Percentiles rank a stretch among this genome's conserved stretches.
These are phyloP conservation scores for Conus betulinus DNA, from an alignment of 1,140 invertebrate species.

Conservation along the genomic window DNA sequence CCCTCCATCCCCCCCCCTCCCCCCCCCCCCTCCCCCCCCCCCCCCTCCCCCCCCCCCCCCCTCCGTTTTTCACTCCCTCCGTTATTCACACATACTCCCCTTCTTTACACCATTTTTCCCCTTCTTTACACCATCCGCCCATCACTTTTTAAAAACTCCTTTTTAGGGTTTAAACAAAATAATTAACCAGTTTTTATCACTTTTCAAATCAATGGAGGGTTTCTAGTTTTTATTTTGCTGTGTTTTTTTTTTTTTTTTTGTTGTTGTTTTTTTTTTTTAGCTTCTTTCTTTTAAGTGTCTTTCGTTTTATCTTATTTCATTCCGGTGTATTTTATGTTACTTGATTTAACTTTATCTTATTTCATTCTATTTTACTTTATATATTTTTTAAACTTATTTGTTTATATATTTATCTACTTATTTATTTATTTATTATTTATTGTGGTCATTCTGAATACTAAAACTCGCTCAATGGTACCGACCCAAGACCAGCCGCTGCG, in stretches of 20 bases:
- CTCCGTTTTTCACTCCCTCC: too few species aligned
- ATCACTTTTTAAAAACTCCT: too few species aligned
- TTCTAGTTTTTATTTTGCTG: background rate
- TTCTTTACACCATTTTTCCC: too few species aligned
- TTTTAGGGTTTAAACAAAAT: too few species aligned
- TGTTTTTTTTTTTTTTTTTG: background rate
- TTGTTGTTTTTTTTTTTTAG: background rate
- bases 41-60: too few species aligned
- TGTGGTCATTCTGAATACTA: background rate
- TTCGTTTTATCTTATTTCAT: background rate
- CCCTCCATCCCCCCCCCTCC: too few species aligned
- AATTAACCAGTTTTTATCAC: too few species aligned
- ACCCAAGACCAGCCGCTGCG: slow-evolving; percentile 26
- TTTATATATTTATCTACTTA: background rate
- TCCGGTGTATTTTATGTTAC: background rate
- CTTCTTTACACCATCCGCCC: too few species aligned
- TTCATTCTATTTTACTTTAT: background rate
- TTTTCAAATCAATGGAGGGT: too few species aligned
- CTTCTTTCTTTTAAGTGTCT: background rate
- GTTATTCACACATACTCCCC: too few species aligned
- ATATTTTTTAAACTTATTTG: background rate
- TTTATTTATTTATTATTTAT: background rate
- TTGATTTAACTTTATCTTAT: background rate
- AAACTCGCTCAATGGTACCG: background rate
- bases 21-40: too few species aligned